Conservation (phyloP, 2,888 invertebrate genomes). For the Philopedon plagiatum region DNA sequence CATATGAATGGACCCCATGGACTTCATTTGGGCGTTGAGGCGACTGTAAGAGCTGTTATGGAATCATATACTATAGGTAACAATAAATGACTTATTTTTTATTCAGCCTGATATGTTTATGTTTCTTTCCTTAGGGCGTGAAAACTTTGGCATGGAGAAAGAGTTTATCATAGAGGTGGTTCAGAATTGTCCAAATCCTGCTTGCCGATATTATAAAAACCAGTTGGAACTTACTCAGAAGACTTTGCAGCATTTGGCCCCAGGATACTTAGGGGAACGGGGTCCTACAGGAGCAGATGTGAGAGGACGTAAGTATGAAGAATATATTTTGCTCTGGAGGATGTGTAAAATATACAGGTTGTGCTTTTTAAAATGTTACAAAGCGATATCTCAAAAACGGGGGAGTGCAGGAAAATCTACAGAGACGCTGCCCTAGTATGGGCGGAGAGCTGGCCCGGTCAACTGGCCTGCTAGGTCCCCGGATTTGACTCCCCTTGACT, state of each 20-base stretch:
- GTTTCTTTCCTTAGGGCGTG: slow-evolving; percentile 75
- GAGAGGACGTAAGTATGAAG: slow-evolving; percentile 61
- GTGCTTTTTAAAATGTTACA: too few species aligned
- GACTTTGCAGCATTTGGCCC: slow-evolving; percentile 78
- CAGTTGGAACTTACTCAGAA: slow-evolving; percentile 83
- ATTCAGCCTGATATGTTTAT: slow-evolving; percentile 69
- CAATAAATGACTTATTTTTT: slow-evolving; percentile 82
- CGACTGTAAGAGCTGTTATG: slow-evolving; percentile 83
- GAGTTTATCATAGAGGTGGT: slow-evolving; percentile 91
- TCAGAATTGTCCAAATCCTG: slow-evolving; percentile 90
- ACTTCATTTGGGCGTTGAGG: slow-evolving; percentile 86
- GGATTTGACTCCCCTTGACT: too few species aligned
- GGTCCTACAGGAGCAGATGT: slow-evolving; percentile 33
- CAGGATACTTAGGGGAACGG: slow-evolving; percentile 65
- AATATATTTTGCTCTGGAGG: too few species aligned
- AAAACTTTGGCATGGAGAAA: slow-evolving; percentile 91
- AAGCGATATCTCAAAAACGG: too few species aligned
- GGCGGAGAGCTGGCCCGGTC: too few species aligned
- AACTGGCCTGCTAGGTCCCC: too few species aligned
- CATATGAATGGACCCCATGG: slow-evolving; percentile 93
- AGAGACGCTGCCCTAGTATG: too few species aligned
- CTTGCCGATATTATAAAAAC: slow-evolving; percentile 89
- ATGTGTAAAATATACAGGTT: too few species aligned
- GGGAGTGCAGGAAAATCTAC: too few species aligned
- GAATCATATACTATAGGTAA: slow-evolving; percentile 50